Evolutionary conservation across 2,888 invertebrate species (phyloP), one percentile per base, ranked within the genome.

Genomic region (Argyresthia albistria): DNA sequence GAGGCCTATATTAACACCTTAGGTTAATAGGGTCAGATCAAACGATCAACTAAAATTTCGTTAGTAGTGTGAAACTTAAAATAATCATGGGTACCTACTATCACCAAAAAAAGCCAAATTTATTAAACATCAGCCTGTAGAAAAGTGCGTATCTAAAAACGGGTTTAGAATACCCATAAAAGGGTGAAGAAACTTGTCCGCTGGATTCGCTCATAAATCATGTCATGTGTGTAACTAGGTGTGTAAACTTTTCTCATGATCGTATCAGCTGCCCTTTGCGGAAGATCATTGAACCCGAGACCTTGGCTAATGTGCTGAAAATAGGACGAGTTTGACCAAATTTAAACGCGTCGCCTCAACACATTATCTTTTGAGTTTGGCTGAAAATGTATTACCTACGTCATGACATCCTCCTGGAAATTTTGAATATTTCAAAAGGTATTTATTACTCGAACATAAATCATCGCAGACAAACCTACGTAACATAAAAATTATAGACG

Each of bases 191-290:
- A 69, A 65, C 70, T 72, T 70, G 64, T 62, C 60, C 57, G 39
- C 14, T 42, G 6, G 63, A 65, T 65, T 65, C 61, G 61, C 64
- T 65, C 76, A 82, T 83, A 80, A 82, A 83, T 83, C 82, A 82
- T 76, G 57, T 60, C 42, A 16, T 14, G 25, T 25, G 25, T n/a
- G 37, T 47, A 47, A 37, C 49, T 49, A 49, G 15, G 10, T 37
- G 48, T 35, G 50, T 50, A 36, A 48, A 50, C 50, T 16, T 46
- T 57, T 62, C 55, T 39, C 39, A 39, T 39, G 39, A 39, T 11
- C 39, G 39, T 39, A 39, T 10, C 39, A 39, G 39, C n/a, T 3
- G 11, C 10, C 39, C 60, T 25, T 25, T 25, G 25, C 25, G 25
- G 25, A 25, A 25, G 25, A 25, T 25, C 25, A 25, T 2, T 25